Conservation (phyloP, 2,797 vertebrate species). For the Enteromius unitaeniatus region DNA sequence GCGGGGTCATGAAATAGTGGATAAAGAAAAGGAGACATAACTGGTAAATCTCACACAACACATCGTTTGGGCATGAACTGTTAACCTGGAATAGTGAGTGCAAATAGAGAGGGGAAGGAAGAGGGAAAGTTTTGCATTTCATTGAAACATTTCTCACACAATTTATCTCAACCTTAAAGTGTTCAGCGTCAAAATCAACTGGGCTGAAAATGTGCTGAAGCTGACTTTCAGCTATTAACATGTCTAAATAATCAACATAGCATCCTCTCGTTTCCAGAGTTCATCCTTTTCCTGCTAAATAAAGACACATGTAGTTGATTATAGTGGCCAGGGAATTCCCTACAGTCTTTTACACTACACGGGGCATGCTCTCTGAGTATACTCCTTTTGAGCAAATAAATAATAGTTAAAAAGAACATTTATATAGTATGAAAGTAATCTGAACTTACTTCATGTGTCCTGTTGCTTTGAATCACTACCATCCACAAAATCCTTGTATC, state of each 20-base stretch:
- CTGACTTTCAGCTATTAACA: not conserved
- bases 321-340: not conserved
- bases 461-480: not conserved
- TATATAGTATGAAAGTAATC: not conserved
- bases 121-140: slow-evolving; percentile 19
- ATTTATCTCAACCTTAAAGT: slow-evolving; percentile 6
- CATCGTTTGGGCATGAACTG: slow-evolving; percentile 57
- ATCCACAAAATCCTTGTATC: not conserved
- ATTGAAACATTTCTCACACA: not conserved
- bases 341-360: not conserved
- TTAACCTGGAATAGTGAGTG: slow-evolving; percentile 57
- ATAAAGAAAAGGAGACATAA: slow-evolving; percentile 56
- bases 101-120: slow-evolving; percentile 18
- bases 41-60: slow-evolving; percentile 65
- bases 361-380: not conserved
- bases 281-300: not conserved
- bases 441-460: not conserved
- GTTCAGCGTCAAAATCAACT: slow-evolving; percentile 20
- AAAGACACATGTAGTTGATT: not conserved
- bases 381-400: not conserved
- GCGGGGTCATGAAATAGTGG: slow-evolving; percentile 47
- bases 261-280: not conserved
- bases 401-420: not conserved
- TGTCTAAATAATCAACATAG: not conserved
- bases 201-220: not conserved